A percentile compares a stretch with the other conserved stretches of the same genome.
phyloP scores from a whole-genome alignment of 2,113 vertebrate genomes.

The Sylvietta virens region DNA sequence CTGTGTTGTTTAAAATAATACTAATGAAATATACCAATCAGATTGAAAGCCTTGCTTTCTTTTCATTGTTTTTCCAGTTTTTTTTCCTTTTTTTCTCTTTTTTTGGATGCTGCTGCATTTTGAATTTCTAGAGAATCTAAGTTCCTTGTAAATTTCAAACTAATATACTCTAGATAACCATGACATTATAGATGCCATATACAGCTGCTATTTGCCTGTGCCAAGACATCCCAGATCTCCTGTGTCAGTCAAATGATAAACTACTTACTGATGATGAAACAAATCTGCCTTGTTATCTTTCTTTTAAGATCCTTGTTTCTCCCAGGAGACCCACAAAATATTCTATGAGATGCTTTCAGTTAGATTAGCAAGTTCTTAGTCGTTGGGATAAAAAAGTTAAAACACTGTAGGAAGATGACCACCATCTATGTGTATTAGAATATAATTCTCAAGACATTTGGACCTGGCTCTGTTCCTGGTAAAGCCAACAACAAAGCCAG shows the following conservation, averaged over 20 bases:
- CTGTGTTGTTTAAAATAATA: neutral
- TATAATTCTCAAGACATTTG: neutral
- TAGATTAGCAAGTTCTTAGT: neutral
- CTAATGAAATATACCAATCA: neutral
- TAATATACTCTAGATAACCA: neutral
- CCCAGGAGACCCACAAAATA: neutral
- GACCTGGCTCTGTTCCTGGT: neutral
- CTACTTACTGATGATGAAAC: neutral
- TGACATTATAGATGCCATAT: neutral
- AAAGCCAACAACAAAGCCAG: neutral
- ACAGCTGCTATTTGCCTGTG: neutral
- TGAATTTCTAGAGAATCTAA: neutral
- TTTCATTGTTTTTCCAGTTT: neutral
- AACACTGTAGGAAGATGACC: neutral
- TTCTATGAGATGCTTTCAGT: neutral
- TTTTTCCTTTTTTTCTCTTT: neutral
- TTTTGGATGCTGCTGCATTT: neutral
- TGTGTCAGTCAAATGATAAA: neutral
- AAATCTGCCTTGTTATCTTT: neutral
- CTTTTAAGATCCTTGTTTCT: neutral
- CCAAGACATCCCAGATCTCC: neutral
- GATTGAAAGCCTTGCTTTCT: neutral
- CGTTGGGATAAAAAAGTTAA: neutral
- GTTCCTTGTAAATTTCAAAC: neutral
- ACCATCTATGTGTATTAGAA: neutral